These are phyloP conservation scores for Drosophila sturtevanti DNA, from an alignment of 1,140 invertebrate species.

Conservation along the genomic window DNA sequence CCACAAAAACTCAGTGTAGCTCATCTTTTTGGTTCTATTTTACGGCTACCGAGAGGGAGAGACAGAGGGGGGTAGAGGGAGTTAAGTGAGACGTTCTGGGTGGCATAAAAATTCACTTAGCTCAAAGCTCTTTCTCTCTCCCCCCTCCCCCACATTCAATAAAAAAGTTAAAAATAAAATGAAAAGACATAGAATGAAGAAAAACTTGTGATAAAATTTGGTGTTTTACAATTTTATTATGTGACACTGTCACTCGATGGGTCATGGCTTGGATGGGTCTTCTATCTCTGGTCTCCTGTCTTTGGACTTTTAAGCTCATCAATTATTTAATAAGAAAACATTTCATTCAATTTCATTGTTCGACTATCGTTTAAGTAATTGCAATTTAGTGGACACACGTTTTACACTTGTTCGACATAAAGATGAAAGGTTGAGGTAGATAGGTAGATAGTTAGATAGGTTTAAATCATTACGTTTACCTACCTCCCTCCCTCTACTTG, in stretches of 20 bases:
- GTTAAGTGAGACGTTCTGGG: conserved; percentile 45
- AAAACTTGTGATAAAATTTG: conserved; percentile 65
- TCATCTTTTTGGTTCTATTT: conserved; percentile 14
- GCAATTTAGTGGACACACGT: conserved; percentile 73
- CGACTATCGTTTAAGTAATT: conserved; percentile 67
- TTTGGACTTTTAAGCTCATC: conserved; percentile 36
- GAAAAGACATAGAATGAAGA: background rate
- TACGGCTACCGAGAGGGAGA: conserved; percentile 41
- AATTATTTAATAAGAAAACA: conserved; percentile 71
- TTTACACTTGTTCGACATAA: conserved; percentile 43
- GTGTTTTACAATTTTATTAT: conserved; percentile 80
- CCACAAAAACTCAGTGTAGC: conserved; percentile 1
- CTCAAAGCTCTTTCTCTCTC: conserved; percentile 15
- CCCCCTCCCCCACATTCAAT: conserved; percentile 43
- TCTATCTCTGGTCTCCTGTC: background rate
- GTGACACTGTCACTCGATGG: conserved; percentile 36
- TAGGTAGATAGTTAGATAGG: conserved; percentile 14
- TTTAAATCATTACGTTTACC: conserved; percentile 60
- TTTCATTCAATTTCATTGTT: conserved; percentile 46
- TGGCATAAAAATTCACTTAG: conserved; percentile 80
- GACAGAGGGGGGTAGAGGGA: background rate
- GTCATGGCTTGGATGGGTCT: background rate
- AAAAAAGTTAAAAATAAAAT: conserved; percentile 38
- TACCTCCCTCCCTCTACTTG: background rate
- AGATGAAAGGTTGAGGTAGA: too few relatives aligned